Conservation (phyloP, 2,113 vertebrate species). For the Tinamus guttatus region DNA sequence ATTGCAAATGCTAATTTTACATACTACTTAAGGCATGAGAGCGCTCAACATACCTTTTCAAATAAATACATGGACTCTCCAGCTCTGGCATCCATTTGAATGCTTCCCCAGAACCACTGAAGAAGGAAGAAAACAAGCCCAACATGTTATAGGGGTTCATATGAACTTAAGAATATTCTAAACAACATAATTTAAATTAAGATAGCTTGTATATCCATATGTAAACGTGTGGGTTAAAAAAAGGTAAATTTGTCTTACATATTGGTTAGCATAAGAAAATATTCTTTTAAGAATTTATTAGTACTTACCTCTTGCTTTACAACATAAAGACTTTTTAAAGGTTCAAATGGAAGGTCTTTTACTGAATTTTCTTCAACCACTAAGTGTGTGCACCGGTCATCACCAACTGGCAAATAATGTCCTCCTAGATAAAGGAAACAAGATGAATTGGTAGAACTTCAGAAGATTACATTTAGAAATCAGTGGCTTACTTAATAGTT, state of each 20-base stretch:
- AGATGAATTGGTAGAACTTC: not conserved
- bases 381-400: constrained; percentile 93
- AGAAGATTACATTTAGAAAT: not conserved
- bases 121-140: not conserved
- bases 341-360: constrained; percentile 91
- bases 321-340: constrained; percentile 89
- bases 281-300: not conserved
- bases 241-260: not conserved
- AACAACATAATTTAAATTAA: no score
- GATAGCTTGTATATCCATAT: not conserved
- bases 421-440: constrained; percentile 81
- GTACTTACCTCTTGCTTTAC: constrained; percentile 95
- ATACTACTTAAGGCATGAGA: accelerated
- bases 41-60: constrained; percentile 85
- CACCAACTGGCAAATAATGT: constrained; percentile 83
- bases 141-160: not conserved
- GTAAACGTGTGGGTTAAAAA: not conserved
- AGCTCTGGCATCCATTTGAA: constrained; percentile 98
- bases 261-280: not conserved
- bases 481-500: not conserved
- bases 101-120: constrained; percentile 99
- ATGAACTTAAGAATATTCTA: not conserved
- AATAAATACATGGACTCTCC: constrained; percentile 97
- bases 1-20: not conserved
- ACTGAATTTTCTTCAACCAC: constrained; percentile 94